phyloP scores from a whole-genome alignment of 1,140 invertebrate species.

The Platorchestia sp. region DNA sequence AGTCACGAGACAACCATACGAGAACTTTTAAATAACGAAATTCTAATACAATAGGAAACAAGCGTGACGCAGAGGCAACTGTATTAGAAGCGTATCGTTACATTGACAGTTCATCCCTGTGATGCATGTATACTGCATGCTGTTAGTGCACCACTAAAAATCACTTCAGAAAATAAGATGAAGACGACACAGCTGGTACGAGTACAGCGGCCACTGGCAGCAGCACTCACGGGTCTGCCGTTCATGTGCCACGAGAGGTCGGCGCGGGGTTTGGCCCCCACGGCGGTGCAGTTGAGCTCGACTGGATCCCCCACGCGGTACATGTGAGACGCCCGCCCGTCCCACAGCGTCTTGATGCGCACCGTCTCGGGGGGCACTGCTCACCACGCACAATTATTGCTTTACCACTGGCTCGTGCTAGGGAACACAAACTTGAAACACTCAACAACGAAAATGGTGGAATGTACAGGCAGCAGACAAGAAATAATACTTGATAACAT shows the following conservation, averaged over 20 bases:
- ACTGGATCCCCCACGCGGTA: conserved; percentile 60
- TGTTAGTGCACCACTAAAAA: no score
- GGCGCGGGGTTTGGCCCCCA: conserved; percentile 59
- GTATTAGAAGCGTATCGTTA: no score
- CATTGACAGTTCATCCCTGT: no score
- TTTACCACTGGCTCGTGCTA: background rate
- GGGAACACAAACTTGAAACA: background rate
- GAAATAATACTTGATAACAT: background rate
- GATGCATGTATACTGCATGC: no score
- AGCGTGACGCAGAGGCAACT: no score
- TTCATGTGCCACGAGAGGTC: conserved; percentile 62
- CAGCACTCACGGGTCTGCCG: conserved; percentile 57
- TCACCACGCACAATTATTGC: background rate
- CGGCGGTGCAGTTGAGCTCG: conserved; percentile 63
- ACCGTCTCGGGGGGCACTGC: conserved; percentile 59
- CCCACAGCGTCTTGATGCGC: conserved; percentile 50
- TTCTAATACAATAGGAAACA: no score
- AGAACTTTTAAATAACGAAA: no score
- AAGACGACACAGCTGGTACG: background rate
- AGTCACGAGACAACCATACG: no score
- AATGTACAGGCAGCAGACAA: background rate
- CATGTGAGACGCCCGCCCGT: conserved; percentile 13
- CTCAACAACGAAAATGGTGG: background rate
- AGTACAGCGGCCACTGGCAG: background rate
- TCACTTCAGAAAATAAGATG: background rate